Percentiles rank a stretch among this genome's conserved stretches.
phyloP scores from a whole-genome alignment of 1,140 invertebrate species.

The Drosophila navojoa region DNA sequence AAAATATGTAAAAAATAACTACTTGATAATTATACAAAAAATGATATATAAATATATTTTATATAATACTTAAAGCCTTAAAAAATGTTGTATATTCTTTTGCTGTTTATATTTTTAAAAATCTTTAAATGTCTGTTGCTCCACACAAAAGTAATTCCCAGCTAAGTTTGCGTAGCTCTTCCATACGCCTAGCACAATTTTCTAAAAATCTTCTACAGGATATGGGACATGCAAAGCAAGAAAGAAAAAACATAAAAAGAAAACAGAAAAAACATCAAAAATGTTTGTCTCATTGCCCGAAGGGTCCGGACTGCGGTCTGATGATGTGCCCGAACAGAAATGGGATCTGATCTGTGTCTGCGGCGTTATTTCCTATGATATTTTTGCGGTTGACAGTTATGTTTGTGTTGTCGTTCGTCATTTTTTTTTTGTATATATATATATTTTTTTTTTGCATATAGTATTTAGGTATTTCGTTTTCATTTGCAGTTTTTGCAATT shows the following conservation, averaged over 20 bases:
- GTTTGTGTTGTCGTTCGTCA: constrained; percentile 11
- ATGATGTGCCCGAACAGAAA: constrained; percentile 1
- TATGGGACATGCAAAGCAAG: not conserved
- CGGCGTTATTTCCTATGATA: constrained; percentile 49
- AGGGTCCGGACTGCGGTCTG: constrained; percentile 2
- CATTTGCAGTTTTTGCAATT: constrained; percentile 45
- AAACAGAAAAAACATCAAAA: constrained; percentile 45
- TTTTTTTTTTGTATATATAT: not conserved
- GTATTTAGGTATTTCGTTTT: constrained; percentile 14
- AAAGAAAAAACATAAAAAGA: not conserved
- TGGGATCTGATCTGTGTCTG: constrained; percentile 40
- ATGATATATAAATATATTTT: too few species aligned
- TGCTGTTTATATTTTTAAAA: too few species aligned
- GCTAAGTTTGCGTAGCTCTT: too few species aligned
- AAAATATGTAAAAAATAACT: too few species aligned
- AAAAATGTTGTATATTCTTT: not conserved
- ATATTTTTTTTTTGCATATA: constrained; percentile 5
- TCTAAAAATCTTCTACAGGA: not conserved
- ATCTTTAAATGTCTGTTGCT: too few species aligned
- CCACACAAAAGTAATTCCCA: too few species aligned
- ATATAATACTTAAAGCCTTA: too few species aligned
- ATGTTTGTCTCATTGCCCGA: constrained; percentile 50
- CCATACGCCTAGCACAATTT: too few species aligned
- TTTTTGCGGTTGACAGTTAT: constrained; percentile 50
- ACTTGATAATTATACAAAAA: too few species aligned